Base-by-base conservation (phyloP, 2,888 invertebrate genomes). In the Mesochorus sp. region DNA sequence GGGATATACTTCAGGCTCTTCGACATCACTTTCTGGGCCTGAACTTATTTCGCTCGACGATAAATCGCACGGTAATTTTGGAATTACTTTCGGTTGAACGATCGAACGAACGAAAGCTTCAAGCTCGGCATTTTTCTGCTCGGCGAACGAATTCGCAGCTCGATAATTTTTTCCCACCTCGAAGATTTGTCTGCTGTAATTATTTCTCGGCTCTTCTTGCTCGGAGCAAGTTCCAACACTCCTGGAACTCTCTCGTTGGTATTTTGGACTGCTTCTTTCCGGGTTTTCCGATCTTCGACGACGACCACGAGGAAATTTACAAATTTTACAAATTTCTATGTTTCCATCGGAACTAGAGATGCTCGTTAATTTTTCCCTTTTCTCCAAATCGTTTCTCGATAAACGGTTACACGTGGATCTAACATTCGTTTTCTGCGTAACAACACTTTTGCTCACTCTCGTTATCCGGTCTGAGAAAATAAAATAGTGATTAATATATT, bases 81-180 rank as follows among this genome's bases (percentile, higher is more conserved):
- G 8, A 4, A 2, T 44, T 26, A 3, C 6, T 6, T 17, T 3
- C 6, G 17, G 21, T 14, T 66, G 28, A 26, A 76, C 53, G 10
- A 78, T 59, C 59, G 74, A 71, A 39, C 78, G 62, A 19, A 70
- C 66, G 24, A 78, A 74, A 12, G 78, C 78, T 59, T 74, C 70
- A n/a, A 78, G 70, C 21, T 78, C 78, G 28, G 37, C 37, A 19
- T 61, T 26, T 66, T 78, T 74, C 34, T 74, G 74, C 44, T 61
- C 59, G 3, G 51, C 74, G 70, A 78, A 74, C 2, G 62, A 73
- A 57, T 64, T n/a, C n/a, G n/a, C n/a, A n/a, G n/a, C n/a, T n/a
- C n/a, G n/a, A n/a, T n/a, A n/a, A n/a, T n/a, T n/a, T n/a, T n/a
- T 70, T 44, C 44, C 42, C 42, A 44, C 42, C n/a, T 21, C 34